Conservation (phyloP, 2,888 invertebrate genomes). For the Lottia scabra region DNA sequence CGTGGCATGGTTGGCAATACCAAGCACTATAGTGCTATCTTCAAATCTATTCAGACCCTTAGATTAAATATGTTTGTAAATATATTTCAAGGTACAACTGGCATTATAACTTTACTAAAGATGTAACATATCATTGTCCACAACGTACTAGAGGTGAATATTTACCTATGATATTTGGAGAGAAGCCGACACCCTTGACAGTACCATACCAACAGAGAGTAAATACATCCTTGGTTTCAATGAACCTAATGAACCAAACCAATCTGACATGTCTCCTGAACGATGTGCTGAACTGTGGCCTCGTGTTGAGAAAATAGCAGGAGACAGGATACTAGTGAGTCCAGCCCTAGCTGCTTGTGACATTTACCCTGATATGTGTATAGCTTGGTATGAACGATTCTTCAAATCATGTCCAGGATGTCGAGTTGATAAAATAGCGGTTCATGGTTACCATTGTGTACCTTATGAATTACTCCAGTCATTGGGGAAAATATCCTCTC, state of each 20-base stretch:
- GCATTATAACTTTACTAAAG: slow-evolving; percentile 17
- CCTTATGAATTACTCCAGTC: slow-evolving; percentile 3
- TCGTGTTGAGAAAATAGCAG: slow-evolving; percentile 26
- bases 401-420: slow-evolving; percentile 7
- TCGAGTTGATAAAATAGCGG: slow-evolving; percentile 8
- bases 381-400: slow-evolving; percentile 11
- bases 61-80: too few relatives aligned
- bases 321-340: slow-evolving; percentile 3
- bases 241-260: slow-evolving; percentile 42
- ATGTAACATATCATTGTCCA: slow-evolving; percentile 15
- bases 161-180: slow-evolving; percentile 46
- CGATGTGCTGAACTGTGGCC: slow-evolving; percentile 40
- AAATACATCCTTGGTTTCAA: slow-evolving; percentile 42
- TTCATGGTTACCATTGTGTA: slow-evolving; percentile 13
- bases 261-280: slow-evolving; percentile 39
- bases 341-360: slow-evolving; percentile 10
- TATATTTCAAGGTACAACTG: slow-evolving; percentile 39
- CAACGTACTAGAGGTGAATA: slow-evolving; percentile 17
- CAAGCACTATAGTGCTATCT: too few relatives aligned
- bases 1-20: too few relatives aligned
- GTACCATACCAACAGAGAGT: slow-evolving; percentile 22
- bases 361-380: background rate
- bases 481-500: slow-evolving; percentile 12
- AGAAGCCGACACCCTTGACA: background rate
- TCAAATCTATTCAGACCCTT: too few relatives aligned